Conservation (phyloP, 2,797 vertebrate species). For the Moxostoma hubbsi region DNA sequence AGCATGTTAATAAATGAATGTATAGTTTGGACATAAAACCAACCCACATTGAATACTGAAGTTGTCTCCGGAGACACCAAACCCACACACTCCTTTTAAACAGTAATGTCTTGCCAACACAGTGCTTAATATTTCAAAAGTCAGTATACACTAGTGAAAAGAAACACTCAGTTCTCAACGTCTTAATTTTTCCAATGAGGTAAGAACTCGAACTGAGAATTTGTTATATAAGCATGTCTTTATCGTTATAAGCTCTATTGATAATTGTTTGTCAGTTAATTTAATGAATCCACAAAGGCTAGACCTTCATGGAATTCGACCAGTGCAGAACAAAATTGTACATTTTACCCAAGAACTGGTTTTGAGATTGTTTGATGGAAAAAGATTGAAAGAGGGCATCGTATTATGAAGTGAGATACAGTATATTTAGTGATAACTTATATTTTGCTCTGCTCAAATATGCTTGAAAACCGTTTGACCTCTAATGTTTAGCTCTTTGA, state of each 20-base stretch:
- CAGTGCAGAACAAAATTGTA: neutral
- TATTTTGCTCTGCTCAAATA: neutral
- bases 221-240: constrained; percentile 13
- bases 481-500: neutral
- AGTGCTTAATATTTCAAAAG: constrained; percentile 42
- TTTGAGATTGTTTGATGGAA: neutral
- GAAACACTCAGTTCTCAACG: neutral
- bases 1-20: constrained; percentile 5
- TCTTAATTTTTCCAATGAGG: neutral
- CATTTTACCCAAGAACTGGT: neutral
- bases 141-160: neutral
- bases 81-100: constrained; percentile 51
- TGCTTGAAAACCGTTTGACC: neutral
- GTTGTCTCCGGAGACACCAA: constrained; percentile 61
- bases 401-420: neutral
- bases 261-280: neutral
- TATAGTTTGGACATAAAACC: constrained; percentile 26
- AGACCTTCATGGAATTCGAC: neutral
- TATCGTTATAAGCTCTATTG: constrained; percentile 4
- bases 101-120: constrained; percentile 52
- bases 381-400: neutral
- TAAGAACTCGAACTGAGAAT: constrained; percentile 3
- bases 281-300: neutral
- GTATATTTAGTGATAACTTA: neutral
- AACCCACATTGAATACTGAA: constrained; percentile 38